These are phyloP conservation scores for Vombatus ursinus DNA, from an alignment of 2,113 vertebrate species.

Conservation along the genomic window DNA sequence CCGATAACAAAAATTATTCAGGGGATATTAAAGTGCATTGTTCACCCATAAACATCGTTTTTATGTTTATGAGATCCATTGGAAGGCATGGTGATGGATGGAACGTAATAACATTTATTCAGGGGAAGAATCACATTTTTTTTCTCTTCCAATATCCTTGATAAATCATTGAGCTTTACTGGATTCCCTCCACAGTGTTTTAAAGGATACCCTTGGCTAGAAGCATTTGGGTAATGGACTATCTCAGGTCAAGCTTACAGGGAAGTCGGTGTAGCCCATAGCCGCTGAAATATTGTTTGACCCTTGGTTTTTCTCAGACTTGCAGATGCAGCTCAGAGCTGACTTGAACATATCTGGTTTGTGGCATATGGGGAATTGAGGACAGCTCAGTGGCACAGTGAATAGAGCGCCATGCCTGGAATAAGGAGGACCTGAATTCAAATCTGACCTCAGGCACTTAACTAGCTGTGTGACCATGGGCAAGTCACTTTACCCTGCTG, in stretches of 20 bases:
- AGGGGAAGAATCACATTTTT: not conserved
- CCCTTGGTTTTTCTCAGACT: not conserved
- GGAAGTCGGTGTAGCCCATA: not conserved
- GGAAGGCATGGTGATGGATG: conserved; percentile 66
- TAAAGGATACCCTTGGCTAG: not conserved
- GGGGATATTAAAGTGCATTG: conserved; percentile 63
- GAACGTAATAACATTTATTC: conserved; percentile 53
- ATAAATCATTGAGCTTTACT: not conserved
- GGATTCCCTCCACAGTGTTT: not conserved
- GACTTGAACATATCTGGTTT: not conserved
- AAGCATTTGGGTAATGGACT: not conserved
- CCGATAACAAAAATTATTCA: conserved; percentile 64
- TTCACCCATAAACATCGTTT: conserved; percentile 67
- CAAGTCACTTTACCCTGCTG: not conserved
- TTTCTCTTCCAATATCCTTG: not conserved
- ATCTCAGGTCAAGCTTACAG: not conserved
- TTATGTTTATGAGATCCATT: conserved; percentile 70
- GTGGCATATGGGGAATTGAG: not conserved
- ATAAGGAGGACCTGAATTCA: not conserved
- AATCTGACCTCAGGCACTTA: not conserved
- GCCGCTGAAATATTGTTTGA: not conserved
- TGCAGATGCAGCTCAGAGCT: not conserved
- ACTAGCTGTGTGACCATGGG: not conserved
- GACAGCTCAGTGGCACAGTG: not conserved
- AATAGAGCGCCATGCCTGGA: not conserved